A percentile compares a stretch with the other conserved stretches of the same genome.
Conservation (phyloP, 2,888 invertebrate genomes). For the Mythimna lalbum region DNA sequence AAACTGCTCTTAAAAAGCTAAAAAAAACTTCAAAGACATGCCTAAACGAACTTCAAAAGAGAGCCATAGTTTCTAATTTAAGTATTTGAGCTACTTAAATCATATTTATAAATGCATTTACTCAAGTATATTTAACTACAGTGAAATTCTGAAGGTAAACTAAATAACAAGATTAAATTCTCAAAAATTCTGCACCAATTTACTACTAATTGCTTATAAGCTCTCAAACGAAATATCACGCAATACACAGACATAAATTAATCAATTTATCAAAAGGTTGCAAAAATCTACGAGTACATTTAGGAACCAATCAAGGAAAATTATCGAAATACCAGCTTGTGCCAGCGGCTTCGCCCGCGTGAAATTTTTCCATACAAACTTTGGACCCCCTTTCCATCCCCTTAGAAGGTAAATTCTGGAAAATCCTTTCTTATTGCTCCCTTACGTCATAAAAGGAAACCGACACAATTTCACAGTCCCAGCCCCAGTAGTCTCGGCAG, state of each 20-base stretch:
- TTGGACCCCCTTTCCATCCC: no score
- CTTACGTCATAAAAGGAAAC: no score
- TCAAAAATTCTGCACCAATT: neutral
- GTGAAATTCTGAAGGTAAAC: neutral
- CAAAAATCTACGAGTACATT: neutral
- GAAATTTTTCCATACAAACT: no score
- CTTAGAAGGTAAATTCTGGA: no score
- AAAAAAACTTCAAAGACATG: neutral
- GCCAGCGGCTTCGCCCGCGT: no score
- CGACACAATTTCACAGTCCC: no score
- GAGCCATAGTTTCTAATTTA: neutral
- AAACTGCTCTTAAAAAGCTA: neutral
- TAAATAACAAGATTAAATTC: neutral
- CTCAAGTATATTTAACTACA: neutral
- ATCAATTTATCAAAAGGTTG: neutral
- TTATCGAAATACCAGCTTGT: no score
- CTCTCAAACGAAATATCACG: constrained; percentile 17
- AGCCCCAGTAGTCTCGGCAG: no score
- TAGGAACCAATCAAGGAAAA: neutral
- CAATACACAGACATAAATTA: neutral
- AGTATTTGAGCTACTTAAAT: neutral
- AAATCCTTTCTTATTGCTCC: no score
- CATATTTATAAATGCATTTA: neutral
- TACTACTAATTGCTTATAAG: constrained; percentile 16
- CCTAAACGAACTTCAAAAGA: neutral